phyloP scores from a whole-genome alignment of 2,888 invertebrate species.

The Eudemis profundana region DNA sequence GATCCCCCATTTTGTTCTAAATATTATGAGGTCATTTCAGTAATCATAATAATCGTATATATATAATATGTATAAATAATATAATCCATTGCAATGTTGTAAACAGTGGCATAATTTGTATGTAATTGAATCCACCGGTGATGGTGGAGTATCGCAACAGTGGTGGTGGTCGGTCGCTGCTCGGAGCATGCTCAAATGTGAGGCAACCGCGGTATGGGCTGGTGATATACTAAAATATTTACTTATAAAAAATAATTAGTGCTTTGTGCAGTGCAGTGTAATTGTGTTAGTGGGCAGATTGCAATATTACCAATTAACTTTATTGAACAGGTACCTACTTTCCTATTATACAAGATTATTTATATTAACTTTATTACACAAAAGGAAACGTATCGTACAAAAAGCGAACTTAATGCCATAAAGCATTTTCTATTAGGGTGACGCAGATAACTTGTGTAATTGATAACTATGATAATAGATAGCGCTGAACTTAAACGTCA shows the following conservation, averaged over 20 bases:
- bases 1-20: too few species aligned
- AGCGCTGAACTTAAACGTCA: too few species aligned
- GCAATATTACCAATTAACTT: neutral
- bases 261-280: conserved; percentile 27
- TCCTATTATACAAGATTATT: too few species aligned
- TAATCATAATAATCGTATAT: too few species aligned
- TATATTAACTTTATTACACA: too few species aligned
- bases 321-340: neutral
- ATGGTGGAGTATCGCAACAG: conserved; percentile 47
- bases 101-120: neutral
- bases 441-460: too few species aligned
- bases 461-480: too few species aligned
- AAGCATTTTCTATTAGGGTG: too few species aligned
- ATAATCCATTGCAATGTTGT: neutral
- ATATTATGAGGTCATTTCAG: too few species aligned
- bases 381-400: too few species aligned
- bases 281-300: conserved; percentile 16
- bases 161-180: conserved; percentile 54
- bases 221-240: conserved; percentile 13
- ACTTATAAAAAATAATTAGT: conserved; percentile 6
- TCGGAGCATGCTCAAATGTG: conserved; percentile 30
- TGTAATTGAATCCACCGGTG: neutral
- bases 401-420: too few species aligned
- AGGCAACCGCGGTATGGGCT: conserved; percentile 21
- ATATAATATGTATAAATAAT: too few species aligned